These are phyloP conservation scores for Bryconaethiops microstoma DNA, from an alignment of 2,797 vertebrate genomes.

Conservation along the genomic window DNA sequence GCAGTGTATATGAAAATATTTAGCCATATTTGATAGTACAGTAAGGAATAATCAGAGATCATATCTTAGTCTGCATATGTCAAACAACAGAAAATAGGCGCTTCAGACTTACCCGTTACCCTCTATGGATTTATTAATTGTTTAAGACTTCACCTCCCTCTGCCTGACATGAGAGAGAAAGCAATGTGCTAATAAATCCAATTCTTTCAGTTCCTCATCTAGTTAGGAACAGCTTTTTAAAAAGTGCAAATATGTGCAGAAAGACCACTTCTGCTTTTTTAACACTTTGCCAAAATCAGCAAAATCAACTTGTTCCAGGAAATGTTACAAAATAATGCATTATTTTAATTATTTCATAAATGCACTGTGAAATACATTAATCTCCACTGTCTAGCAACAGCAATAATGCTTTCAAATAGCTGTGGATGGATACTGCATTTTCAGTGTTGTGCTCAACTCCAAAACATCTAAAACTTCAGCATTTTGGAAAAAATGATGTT, in stretches of 20 bases:
- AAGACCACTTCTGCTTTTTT: constrained; percentile 34
- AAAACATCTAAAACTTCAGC: background rate
- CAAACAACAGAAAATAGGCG: background rate
- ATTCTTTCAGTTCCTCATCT: constrained; percentile 51
- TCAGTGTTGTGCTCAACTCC: background rate
- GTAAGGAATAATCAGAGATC: background rate
- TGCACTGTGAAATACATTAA: background rate
- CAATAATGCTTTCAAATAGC: background rate
- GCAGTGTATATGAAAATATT: too few species aligned
- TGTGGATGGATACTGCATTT: background rate
- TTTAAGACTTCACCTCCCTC: constrained; percentile 20
- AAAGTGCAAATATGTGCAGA: constrained; percentile 36
- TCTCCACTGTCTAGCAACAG: background rate
- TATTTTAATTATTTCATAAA: background rate
- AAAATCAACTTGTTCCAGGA: background rate
- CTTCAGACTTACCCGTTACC: constrained; percentile 41
- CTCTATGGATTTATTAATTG: background rate
- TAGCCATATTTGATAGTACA: background rate
- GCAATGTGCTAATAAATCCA: constrained; percentile 16
- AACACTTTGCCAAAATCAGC: background rate
- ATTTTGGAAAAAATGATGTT: too few species aligned
- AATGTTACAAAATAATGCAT: background rate
- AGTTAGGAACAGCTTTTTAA: constrained; percentile 38
- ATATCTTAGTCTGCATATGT: background rate
- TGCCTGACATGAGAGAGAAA: constrained; percentile 22